Evolutionary conservation across 2,797 vertebrate species (phyloP).

Genomic region (Psittacula echo): DNA sequence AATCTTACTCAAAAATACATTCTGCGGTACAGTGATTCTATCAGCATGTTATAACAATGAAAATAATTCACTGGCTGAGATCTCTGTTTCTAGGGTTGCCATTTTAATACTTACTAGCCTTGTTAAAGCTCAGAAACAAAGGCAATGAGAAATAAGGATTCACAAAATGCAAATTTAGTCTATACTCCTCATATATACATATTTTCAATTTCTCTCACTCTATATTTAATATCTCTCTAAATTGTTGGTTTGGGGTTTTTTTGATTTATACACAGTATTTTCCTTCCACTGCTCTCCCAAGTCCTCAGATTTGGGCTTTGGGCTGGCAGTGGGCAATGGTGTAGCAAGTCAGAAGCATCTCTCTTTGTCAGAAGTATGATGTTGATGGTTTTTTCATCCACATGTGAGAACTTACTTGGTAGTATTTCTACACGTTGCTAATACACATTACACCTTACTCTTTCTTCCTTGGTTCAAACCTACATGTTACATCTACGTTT

Average conservation of each 20-base stretch:
- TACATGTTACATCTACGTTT: neutral
- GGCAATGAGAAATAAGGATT: neutral
- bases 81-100: neutral
- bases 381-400: neutral
- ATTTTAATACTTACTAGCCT: neutral
- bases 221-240: neutral
- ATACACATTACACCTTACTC: accelerated
- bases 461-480: neutral
- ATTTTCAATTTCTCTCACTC: neutral
- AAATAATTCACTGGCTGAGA: neutral
- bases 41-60: neutral
- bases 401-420: neutral
- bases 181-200: neutral
- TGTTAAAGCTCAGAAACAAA: neutral
- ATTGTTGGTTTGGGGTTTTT: neutral
- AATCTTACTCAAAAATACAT: neutral
- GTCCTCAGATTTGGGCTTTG: neutral
- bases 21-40: neutral
- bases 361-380: neutral
- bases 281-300: neutral
- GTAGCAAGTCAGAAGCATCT: neutral
- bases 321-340: neutral
- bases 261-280: neutral
- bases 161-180: neutral
- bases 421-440: accelerated